These are phyloP conservation scores for Drosophila persimilis DNA, from an alignment of 1,140 invertebrate genomes.

Conservation along the genomic window DNA sequence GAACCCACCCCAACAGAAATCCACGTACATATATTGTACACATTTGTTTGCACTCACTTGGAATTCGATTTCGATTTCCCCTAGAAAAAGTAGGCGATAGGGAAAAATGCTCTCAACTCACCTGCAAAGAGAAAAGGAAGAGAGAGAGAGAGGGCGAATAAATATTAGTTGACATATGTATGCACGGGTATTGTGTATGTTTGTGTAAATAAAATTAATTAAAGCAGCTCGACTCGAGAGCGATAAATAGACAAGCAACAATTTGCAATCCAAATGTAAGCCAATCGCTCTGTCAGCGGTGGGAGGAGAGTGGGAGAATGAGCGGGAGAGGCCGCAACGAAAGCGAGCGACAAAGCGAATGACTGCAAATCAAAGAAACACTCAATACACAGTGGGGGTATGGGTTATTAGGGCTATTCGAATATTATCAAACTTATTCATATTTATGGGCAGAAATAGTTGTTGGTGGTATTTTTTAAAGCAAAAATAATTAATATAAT, in stretches of 20 bases:
- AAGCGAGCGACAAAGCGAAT: conserved; percentile 32
- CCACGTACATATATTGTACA: background rate
- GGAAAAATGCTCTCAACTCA: conserved; percentile 30
- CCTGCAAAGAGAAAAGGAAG: conserved; percentile 35
- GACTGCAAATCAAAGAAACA: conserved; percentile 5
- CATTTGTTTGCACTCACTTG: background rate
- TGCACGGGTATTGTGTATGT: conserved; percentile 2
- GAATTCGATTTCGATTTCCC: background rate
- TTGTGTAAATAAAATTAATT: conserved; percentile 56
- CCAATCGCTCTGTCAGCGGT: conserved; percentile 25
- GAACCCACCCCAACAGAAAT: background rate
- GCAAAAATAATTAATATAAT: too few relatives aligned
- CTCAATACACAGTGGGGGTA: too few relatives aligned
- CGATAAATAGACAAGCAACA: conserved; percentile 39
- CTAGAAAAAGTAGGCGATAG: background rate
- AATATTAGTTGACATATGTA: conserved; percentile 27
- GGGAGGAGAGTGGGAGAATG: too few relatives aligned
- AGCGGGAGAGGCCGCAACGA: conserved; percentile 16
- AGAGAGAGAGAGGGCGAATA: conserved; percentile 1
- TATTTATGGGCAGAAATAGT: too few relatives aligned
- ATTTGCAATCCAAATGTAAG: conserved; percentile 67
- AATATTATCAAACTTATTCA: too few relatives aligned
- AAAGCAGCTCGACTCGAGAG: conserved; percentile 39
- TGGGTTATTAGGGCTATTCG: background rate
- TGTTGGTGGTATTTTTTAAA: too few relatives aligned